Evolutionary conservation across 1,140 invertebrate genomes (phyloP), one percentile per base, ranked within the genome.

Genomic region (Elymnias hypermnestra): DNA sequence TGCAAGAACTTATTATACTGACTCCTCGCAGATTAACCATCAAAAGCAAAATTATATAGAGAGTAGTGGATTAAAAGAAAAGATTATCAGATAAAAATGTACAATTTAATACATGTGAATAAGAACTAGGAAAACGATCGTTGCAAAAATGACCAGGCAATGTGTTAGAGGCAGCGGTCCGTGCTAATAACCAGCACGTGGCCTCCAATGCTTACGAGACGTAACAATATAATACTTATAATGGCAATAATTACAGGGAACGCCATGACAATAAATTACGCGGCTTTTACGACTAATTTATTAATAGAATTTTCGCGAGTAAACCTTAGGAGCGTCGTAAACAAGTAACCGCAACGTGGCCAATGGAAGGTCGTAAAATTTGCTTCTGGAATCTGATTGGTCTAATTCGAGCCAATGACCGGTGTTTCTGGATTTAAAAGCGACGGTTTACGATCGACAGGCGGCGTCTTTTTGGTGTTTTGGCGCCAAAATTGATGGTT

Each of bases 231-330:
- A 72, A 72, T 68, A 68, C 72, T 76, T 72, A 75, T 77, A 77
- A 83, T 78, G 70, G 69, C 73, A 79, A 83, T 83, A 79, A 83
- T 83, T 83, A 81, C 63, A 51, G 29, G 50, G 55, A 72, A 50
- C 58, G 76, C 72, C 72, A 72, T 72, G 67, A 72, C 60, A 66
- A 78, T 82, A 78, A 82, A 81, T 82, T 74, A 75, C 60, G 50
- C 36, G 33, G 52, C 65, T 48, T 84, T 82, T 81, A 81, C 81
- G 75, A 73, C 68, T 77, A 77, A 82, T 78, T 82, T 84, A 84
- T 81, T 84, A 82, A 81, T 84, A 84, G 81, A 83, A 84, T 73
- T 79, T 83, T 84, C 62, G 78, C 76, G 69, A 69, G 59, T 64
- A 63, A 79, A 72, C 70, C 81, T 77, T 77, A 75, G 69, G 61